Evolutionary conservation across 2,113 vertebrate species (phyloP), one percentile per base, ranked within the genome.

Genomic region (Gymnorhina tibicen): DNA sequence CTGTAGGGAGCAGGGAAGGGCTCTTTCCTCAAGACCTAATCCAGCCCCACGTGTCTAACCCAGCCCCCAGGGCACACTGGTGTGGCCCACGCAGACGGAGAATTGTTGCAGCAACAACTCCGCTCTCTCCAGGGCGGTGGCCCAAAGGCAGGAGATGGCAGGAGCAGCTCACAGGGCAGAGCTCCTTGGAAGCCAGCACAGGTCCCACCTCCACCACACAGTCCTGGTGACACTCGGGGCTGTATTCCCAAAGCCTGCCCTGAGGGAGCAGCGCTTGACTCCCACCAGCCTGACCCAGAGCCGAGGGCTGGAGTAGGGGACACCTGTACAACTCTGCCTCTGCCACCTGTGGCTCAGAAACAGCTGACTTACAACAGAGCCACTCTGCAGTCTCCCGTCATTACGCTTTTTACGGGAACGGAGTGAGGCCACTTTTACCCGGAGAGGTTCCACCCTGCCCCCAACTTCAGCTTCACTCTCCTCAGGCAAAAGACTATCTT

Each of bases 51-150:
- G 0, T 26, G 47, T 30, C 32, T 55, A 46, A 75, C 4, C 26
- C 82, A 59, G 23, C 28, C 56, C 44, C 16, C 11, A 28, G 33
- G 15, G 11, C 37, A 47, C 33, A 5, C 7, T 4, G 14, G 17
- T 0, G 1, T 2, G 3, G 16, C 19, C 27, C 24, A 10, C 8
- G 6, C 16, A 35, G 37, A 13, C 30, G 13, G 24, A 19, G 41
- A 50, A 21, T 1, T 27, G 24, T 7, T 58, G 30, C 16, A 56
- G 9, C 8, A 60, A 3, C 27, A 44, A 5, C 20, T 46, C 44
- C 2, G 11, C 30, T 60, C 30, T 62, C 30, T 9, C 30, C 41
- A 27, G 33, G 56, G 37, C 64, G 72, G 49, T 16, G 32, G 37
- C 41, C 30, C 52, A 58, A 52, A 58, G n/a, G 26, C 56, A 50